A percentile compares a stretch with the other conserved stretches of the same genome.
These are phyloP conservation scores for Cremastinae sp. DNA, from an alignment of 2,888 invertebrate genomes.

Conservation along the genomic window DNA sequence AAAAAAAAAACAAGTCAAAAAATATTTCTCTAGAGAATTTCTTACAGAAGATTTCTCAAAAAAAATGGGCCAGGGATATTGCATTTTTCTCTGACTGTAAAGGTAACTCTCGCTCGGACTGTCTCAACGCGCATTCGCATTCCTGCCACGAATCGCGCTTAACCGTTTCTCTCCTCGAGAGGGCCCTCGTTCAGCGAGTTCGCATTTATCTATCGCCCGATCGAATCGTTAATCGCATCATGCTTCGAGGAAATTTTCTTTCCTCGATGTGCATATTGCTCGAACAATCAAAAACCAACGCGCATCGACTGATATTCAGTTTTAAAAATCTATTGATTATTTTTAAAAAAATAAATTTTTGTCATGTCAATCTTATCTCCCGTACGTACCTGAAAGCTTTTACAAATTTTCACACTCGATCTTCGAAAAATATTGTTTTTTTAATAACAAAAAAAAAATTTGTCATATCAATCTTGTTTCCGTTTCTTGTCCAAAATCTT, in stretches of 20 bases:
- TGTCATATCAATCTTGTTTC: too few relatives aligned
- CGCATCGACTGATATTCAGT: not conserved
- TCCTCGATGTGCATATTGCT: slow-evolving; percentile 3
- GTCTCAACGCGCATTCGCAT: slow-evolving; percentile 51
- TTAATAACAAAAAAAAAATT: too few relatives aligned
- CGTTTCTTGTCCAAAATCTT: too few relatives aligned
- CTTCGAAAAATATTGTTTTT: too few relatives aligned
- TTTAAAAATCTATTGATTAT: not conserved
- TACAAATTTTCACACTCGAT: too few relatives aligned
- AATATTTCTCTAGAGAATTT: not conserved
- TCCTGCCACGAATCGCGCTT: slow-evolving; percentile 63
- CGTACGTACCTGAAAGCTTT: too few relatives aligned
- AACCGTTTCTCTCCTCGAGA: slow-evolving; percentile 63
- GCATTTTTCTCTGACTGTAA: slow-evolving; percentile 24
- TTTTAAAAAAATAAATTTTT: not conserved
- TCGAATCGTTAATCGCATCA: slow-evolving; percentile 51
- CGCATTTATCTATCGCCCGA: slow-evolving; percentile 30
- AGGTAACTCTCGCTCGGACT: slow-evolving; percentile 16
- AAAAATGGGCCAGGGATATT: not conserved
- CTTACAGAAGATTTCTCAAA: too few relatives aligned
- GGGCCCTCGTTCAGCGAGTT: slow-evolving; percentile 55
- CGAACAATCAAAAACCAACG: not conserved
- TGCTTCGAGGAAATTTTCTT: slow-evolving; percentile 21
- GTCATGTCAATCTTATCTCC: too few relatives aligned
- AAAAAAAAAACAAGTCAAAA: too few relatives aligned